phyloP scores from a whole-genome alignment of 2,113 vertebrate species.

The Spilogale gracilis region DNA sequence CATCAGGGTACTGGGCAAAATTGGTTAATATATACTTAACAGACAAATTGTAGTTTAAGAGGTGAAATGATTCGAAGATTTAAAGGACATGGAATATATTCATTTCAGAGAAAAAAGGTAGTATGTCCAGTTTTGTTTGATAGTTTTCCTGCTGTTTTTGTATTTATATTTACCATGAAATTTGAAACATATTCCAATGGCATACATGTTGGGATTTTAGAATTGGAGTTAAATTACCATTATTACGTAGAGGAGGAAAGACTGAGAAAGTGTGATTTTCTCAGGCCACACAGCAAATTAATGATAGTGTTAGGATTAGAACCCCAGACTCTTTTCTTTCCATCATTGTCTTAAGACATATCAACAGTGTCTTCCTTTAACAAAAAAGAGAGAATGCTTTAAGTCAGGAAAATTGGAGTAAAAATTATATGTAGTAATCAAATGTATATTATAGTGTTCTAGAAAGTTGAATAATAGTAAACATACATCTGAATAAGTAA shows the following conservation, averaged over 20 bases:
- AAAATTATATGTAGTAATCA: background rate
- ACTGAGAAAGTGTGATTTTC: background rate
- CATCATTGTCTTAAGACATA: background rate
- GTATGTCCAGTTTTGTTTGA: background rate
- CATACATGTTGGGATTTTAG: background rate
- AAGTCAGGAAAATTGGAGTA: background rate
- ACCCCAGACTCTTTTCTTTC: background rate
- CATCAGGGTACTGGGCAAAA: background rate
- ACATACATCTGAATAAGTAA: background rate
- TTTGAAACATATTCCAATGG: background rate
- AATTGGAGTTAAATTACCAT: background rate
- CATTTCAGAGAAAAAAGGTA: background rate
- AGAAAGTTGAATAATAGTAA: slow-evolving; percentile 20
- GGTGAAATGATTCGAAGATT: background rate
- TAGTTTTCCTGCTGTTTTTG: background rate
- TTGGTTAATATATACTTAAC: background rate
- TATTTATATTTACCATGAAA: background rate
- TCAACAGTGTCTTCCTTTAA: background rate
- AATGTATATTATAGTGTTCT: background rate
- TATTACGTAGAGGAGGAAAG: background rate
- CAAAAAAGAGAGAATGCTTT: background rate
- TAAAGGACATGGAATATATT: background rate
- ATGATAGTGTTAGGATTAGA: background rate
- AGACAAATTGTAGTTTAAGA: background rate
- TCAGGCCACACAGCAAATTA: background rate